Percentiles rank a stretch among this genome's conserved stretches.
Evolutionary conservation across 2,888 invertebrate species (phyloP).

Genomic region (Patella pellucida): DNA sequence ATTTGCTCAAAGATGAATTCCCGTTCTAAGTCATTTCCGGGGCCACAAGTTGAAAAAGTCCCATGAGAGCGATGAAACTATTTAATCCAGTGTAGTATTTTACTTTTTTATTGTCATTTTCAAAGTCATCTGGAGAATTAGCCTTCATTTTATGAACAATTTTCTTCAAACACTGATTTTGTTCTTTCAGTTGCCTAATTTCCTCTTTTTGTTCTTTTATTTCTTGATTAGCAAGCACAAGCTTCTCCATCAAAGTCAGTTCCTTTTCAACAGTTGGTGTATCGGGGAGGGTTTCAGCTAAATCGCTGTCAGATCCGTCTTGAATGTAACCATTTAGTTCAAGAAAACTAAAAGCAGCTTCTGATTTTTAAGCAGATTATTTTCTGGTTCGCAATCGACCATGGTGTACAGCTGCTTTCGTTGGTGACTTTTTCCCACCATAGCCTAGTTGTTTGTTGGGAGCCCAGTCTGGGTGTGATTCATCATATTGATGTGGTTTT

Average conservation of each 20-base stretch:
- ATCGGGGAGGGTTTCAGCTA: neutral
- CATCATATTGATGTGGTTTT: constrained; percentile 8
- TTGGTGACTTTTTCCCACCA: neutral
- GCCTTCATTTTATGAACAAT: neutral
- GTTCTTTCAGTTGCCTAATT: neutral
- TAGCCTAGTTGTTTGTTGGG: neutral
- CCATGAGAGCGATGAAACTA: constrained; percentile 19
- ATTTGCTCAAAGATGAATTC: constrained; percentile 22
- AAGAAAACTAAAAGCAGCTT: constrained; percentile 4
- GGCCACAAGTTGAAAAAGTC: constrained; percentile 14
- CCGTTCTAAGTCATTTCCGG: constrained; percentile 4
- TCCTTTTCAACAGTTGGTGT: neutral
- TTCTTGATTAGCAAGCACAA: neutral
- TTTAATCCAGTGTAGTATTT: constrained; percentile 22
- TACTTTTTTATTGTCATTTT: constrained; percentile 13
- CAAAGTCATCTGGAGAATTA: neutral
- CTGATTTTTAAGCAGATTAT: neutral
- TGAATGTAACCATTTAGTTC: neutral
- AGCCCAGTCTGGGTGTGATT: constrained; percentile 10
- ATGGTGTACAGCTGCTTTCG: neutral
- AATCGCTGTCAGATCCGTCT: neutral
- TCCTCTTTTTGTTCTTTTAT: neutral
- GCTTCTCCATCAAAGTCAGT: neutral
- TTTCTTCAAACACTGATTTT: neutral
- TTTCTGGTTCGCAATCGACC: constrained; percentile 3